phyloP scores from a whole-genome alignment of 2,888 invertebrate genomes.

The Harpalus rufipes region DNA sequence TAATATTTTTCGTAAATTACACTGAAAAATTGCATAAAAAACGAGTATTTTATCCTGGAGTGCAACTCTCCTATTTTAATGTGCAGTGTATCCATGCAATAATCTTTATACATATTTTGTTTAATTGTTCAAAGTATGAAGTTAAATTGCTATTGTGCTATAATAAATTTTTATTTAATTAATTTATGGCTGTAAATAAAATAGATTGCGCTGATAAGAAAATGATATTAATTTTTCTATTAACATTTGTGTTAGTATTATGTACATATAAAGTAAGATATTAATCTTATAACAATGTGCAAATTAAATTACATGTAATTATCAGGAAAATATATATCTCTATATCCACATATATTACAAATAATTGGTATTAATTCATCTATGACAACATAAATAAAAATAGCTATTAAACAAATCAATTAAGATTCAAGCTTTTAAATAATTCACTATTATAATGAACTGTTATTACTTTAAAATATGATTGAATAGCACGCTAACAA shows the following conservation, averaged over 20 bases:
- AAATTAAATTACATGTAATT: background rate
- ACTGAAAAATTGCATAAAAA: too few relatives aligned
- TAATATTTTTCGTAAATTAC: too few relatives aligned
- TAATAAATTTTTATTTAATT: too few relatives aligned
- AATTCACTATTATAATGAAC: constrained; percentile 27
- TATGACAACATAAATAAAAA: constrained; percentile 27
- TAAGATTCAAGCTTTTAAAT: constrained; percentile 8
- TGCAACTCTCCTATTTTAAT: too few relatives aligned
- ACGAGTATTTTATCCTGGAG: too few relatives aligned
- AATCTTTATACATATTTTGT: too few relatives aligned
- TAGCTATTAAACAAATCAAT: constrained; percentile 34
- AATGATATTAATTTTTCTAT: background rate
- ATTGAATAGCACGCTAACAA: constrained; percentile 15
- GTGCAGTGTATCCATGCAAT: too few relatives aligned
- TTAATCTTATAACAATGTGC: background rate
- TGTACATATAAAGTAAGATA: background rate
- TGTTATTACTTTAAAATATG: constrained; percentile 17
- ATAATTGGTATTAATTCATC: background rate
- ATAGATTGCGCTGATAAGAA: background rate
- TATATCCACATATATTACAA: background rate
- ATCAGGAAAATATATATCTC: background rate
- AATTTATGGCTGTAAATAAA: too few relatives aligned
- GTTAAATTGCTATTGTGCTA: too few relatives aligned
- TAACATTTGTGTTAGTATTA: background rate
- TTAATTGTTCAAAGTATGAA: too few relatives aligned